Evolutionary conservation across 2,888 invertebrate species (phyloP).

Genomic region (Cryptocheilus praepositus): DNA sequence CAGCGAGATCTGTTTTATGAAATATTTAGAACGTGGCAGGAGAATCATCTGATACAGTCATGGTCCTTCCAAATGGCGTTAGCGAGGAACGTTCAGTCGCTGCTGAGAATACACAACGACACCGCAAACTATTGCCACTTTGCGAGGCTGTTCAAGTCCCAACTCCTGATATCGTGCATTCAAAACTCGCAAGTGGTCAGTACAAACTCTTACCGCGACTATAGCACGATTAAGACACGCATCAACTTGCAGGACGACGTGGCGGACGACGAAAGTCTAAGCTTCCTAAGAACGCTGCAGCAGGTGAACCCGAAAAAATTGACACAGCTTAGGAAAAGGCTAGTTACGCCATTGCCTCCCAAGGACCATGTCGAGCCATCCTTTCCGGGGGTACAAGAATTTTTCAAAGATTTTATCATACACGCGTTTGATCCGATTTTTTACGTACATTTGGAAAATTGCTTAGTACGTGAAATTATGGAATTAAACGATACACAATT

Average conservation of each 20-base stretch:
- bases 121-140: slow-evolving; percentile 88
- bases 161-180: slow-evolving; percentile 80
- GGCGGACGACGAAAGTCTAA: slow-evolving; percentile 73
- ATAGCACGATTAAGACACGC: not conserved
- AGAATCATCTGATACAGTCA: slow-evolving; percentile 77
- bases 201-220: not conserved
- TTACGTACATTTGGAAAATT: slow-evolving; percentile 83
- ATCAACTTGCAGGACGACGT: slow-evolving; percentile 57
- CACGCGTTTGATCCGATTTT: slow-evolving; percentile 78
- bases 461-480: slow-evolving; percentile 82
- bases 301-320: slow-evolving; percentile 76
- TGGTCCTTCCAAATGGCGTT: slow-evolving; percentile 78
- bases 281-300: slow-evolving; percentile 71
- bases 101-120: slow-evolving; percentile 79
- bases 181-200: slow-evolving; percentile 62
- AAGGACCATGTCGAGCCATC: slow-evolving; percentile 66
- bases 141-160: slow-evolving; percentile 84
- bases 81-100: slow-evolving; percentile 76
- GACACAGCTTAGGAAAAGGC: slow-evolving; percentile 76
- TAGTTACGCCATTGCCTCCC: slow-evolving; percentile 72
- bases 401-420: slow-evolving; percentile 83
- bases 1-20: slow-evolving; percentile 93
- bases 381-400: slow-evolving; percentile 81
- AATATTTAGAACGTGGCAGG: slow-evolving; percentile 84
- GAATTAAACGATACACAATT: slow-evolving; percentile 80